Evolutionary conservation across 2,797 vertebrate genomes (phyloP), one percentile per base, ranked within the genome.

Genomic region (Platalea minor): DNA sequence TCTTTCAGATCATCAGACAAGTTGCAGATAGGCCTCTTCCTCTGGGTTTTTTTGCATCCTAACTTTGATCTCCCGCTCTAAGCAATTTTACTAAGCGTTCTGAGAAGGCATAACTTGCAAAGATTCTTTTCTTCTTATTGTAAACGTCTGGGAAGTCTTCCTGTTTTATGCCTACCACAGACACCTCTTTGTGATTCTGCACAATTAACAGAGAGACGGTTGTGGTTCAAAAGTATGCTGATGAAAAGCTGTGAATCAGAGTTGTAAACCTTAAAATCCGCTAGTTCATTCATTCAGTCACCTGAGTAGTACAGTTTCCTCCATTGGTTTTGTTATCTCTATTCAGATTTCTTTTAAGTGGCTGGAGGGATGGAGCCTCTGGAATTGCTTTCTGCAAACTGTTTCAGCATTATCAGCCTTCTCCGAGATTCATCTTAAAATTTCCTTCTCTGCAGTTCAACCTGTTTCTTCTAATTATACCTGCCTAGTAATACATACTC

Each of bases 401-500:
- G 3, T 63, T 88, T 78, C 59, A 76, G 14, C 13, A 9, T 60
- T 59, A 53, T 51, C 60, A 63, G 35, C 69, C 91, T 91, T 87
- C 50, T 82, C 17, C 33, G 48, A 61, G 79, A 43, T 77, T 50
- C 13, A 26, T 45, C 48, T 85, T 68, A 54, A 91, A 50, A 43
- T 26, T 64, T 87, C 41, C 33, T 68, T 73, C 65, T 68, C 69
- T 78, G 41, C 41, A 75, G 76, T 53, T 86, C 57, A 95, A 43
- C 78, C 41, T 61, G 50, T 92, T 95, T 72, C 51, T 93, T 91
- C 37, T 89, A 94, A 94, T 96, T 91, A 73, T 28, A 94, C 28
- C 57, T 91, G 17, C 18, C 53, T 54, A 45, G 41, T 83, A 92
- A 87, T 17, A 74, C n/a, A 53, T 83, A 35, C 35, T 64, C 37